Evolutionary conservation across 2,797 vertebrate species (phyloP).

Genomic region (Chloroceryle inda): DNA sequence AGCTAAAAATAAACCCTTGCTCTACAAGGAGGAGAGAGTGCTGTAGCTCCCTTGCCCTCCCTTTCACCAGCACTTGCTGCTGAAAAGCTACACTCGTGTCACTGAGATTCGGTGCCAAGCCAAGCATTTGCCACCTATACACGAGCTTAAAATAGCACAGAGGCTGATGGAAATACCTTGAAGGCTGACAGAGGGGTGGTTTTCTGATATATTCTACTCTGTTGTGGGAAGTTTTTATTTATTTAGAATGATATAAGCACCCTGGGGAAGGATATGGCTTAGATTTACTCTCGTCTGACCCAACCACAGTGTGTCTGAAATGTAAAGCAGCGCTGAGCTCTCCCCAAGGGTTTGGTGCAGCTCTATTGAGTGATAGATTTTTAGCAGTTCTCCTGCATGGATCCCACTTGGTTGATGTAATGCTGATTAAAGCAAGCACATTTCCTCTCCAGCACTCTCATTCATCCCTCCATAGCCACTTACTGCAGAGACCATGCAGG

Average conservation of each 20-base stretch:
- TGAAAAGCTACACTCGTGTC: conserved; percentile 29
- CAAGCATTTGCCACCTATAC: conserved; percentile 5
- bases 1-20: neutral
- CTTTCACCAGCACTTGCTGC: neutral
- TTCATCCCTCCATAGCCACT: neutral
- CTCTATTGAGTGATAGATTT: conserved; percentile 16
- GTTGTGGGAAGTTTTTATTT: conserved; percentile 54
- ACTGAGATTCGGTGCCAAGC: conserved; percentile 47
- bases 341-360: neutral
- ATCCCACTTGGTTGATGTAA: neutral
- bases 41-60: neutral
- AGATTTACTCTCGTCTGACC: conserved; percentile 38
- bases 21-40: neutral
- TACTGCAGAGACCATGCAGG: conserved; percentile 4
- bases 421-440: neutral
- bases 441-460: neutral
- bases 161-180: conserved; percentile 57
- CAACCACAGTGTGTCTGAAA: neutral
- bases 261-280: conserved; percentile 15
- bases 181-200: conserved; percentile 15
- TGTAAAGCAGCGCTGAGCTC: neutral
- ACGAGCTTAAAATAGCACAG: conserved; percentile 61
- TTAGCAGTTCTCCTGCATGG: neutral
- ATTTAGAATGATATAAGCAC: conserved; percentile 53
- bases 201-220: conserved; percentile 26